Conservation (phyloP, 2,888 invertebrate genomes). For the Cheiracanthium punctorium region DNA sequence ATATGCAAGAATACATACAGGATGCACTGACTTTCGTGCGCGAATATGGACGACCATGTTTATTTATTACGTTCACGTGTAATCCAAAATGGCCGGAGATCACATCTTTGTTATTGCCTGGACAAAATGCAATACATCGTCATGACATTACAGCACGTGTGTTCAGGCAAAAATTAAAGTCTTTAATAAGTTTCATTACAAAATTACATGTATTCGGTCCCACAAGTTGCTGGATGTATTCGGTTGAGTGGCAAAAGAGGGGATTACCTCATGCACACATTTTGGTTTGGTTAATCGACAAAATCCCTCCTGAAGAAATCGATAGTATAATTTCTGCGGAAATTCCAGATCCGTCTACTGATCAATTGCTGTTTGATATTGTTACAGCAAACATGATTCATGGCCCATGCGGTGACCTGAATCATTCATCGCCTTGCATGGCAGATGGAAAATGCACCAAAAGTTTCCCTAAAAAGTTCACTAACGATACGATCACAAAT, state of each 20-base stretch:
- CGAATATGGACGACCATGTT: slow-evolving; percentile 76
- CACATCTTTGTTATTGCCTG: slow-evolving; percentile 62
- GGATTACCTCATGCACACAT: slow-evolving; percentile 73
- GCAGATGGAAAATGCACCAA: slow-evolving; percentile 70
- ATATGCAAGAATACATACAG: no score
- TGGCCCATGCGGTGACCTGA: slow-evolving; percentile 70
- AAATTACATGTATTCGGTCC: slow-evolving; percentile 71
- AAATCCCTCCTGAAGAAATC: slow-evolving; percentile 72
- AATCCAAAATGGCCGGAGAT: slow-evolving; percentile 76
- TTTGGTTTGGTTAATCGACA: neutral
- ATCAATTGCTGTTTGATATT: slow-evolving; percentile 74
- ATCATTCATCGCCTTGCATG: slow-evolving; percentile 59
- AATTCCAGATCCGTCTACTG: slow-evolving; percentile 74
- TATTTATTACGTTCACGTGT: slow-evolving; percentile 78
- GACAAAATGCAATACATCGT: slow-evolving; percentile 69
- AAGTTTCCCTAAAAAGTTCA: slow-evolving; percentile 73
- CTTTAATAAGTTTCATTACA: slow-evolving; percentile 71
- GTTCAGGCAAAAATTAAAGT: slow-evolving; percentile 73
- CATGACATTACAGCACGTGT: slow-evolving; percentile 71
- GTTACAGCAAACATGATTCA: slow-evolving; percentile 75
- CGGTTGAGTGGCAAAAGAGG: slow-evolving; percentile 74
- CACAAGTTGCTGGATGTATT: slow-evolving; percentile 71
- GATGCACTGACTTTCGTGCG: no score
- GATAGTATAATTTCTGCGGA: slow-evolving; percentile 75
- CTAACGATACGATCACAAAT: slow-evolving; percentile 72